Base-by-base conservation (phyloP, 2,113 vertebrate genomes). In the Morphnarchus princeps region DNA sequence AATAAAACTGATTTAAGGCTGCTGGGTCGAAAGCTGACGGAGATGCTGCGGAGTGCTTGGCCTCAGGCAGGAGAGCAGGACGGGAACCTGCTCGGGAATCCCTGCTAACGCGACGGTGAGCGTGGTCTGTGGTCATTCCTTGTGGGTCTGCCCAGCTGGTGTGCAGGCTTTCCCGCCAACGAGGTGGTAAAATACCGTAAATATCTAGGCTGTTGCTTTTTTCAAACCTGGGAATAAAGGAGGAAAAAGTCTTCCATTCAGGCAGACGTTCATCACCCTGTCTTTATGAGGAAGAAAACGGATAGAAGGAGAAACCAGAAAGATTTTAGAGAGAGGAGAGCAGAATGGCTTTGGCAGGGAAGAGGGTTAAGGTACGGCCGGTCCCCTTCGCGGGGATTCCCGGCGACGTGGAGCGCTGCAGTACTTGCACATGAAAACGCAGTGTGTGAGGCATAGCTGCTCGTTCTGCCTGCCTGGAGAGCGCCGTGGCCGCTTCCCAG, bases 351-450 rank as follows among this genome's bases (percentile, higher is more conserved):
- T 40, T 38, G 49, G 31, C 42, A 32, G 65, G 28, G 45, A 57
- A 32, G 52, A 49, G 25, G 45, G 17, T 20, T 34, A 6, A 74
- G 36, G 36, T 36, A 3, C 0, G 12, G 54, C 62, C 16, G 34
- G 11, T 28, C 20, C 22, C 16, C 57, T 72, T 47, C 0, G 0
- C 0, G 1, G 52, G 63, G 40, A 26, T 61, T 40, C 54, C 62
- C 0, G 3, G 43, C 4, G 21, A 4, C 1, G 1, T 15, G 45
- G 36, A 43, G 24, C 0, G 0, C 15, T 42, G 45, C 21, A 3
- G 42, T 13, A 5, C 38, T 31, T 7, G 22, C 59, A 6, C 18
- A 1, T 12, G 73, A 12, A 24, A 5, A 18, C 1, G 5, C 31
- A 1, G 59, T 2, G 9, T 16, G 43, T 13, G 84, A 16, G 72